Evolutionary conservation across 2,797 vertebrate genomes (phyloP).

Genomic region (Buceros bicornis): DNA sequence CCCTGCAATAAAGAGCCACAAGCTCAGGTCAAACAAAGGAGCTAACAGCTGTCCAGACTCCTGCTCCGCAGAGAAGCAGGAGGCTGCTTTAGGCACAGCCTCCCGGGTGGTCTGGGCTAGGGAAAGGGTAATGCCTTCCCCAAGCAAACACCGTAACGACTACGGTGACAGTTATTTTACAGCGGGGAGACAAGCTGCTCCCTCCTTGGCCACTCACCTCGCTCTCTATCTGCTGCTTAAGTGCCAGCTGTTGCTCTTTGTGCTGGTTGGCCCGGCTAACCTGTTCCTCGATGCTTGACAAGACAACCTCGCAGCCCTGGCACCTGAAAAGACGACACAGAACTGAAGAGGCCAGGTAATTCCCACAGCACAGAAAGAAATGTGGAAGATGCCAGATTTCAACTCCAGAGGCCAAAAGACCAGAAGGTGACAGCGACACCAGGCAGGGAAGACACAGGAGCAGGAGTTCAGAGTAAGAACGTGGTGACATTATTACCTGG

Average conservation of each 20-base stretch:
- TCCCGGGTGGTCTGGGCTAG: background rate
- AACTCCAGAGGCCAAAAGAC: background rate
- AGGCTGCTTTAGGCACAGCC: background rate
- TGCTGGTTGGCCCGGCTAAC: conserved; percentile 95
- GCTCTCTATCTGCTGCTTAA: conserved; percentile 97
- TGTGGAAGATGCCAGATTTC: accelerated
- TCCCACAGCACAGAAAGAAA: background rate
- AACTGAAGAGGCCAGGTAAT: background rate
- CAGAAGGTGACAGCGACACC: background rate
- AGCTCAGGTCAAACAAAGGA: background rate
- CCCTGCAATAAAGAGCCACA: background rate
- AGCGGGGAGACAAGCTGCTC: background rate
- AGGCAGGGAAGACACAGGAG: background rate
- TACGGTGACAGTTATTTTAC: background rate
- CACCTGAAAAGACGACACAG: conserved; percentile 82
- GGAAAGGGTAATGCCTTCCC: background rate
- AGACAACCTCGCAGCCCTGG: conserved; percentile 92
- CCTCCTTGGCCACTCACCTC: conserved; percentile 84
- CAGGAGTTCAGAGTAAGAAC: background rate
- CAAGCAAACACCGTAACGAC: background rate
- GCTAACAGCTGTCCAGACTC: background rate
- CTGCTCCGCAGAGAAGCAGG: background rate
- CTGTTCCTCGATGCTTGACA: conserved; percentile 95
- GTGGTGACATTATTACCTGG: background rate
- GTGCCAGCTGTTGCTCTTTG: conserved; percentile 93